Percentiles rank a stretch among this genome's conserved stretches.
Conservation (phyloP, 2,888 invertebrate genomes). For the Nycteola revayana region DNA sequence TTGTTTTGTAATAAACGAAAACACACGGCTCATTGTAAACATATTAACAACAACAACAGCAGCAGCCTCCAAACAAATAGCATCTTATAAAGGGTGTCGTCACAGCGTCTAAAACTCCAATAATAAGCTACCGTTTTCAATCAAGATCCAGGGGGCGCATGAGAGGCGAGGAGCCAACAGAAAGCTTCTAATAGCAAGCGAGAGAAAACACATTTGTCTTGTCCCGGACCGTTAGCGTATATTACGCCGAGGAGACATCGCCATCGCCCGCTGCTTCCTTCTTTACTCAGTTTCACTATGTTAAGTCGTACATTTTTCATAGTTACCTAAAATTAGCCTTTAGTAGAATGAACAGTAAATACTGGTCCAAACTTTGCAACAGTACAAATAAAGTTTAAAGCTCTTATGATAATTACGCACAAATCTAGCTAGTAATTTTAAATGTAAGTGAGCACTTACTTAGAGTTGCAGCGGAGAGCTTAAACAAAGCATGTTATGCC, state of each 20-base stretch:
- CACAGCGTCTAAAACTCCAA: conserved; percentile 44
- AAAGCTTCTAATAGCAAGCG: conserved; percentile 68
- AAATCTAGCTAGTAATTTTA: conserved; percentile 19
- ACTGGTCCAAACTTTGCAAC: conserved; percentile 10
- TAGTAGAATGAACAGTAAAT: conserved; percentile 12
- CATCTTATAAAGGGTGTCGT: conserved; percentile 30
- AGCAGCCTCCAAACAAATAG: conserved; percentile 19
- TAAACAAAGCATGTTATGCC: conserved; percentile 40
- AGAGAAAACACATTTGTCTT: conserved; percentile 82
- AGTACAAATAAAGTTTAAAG: conserved; percentile 22
- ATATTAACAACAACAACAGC: conserved; percentile 1
- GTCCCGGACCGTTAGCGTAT: conserved; percentile 79
- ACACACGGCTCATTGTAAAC: too few species aligned
- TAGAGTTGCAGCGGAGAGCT: conserved; percentile 27
- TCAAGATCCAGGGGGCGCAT: conserved; percentile 56
- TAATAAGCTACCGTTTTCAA: conserved; percentile 69
- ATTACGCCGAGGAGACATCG: conserved; percentile 70
- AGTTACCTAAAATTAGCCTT: conserved; percentile 45
- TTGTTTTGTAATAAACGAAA: too few species aligned
- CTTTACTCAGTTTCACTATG: conserved; percentile 57
- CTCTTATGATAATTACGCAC: conserved; percentile 23
- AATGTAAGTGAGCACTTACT: conserved; percentile 21
- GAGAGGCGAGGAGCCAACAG: conserved; percentile 43
- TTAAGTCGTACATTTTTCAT: conserved; percentile 49
- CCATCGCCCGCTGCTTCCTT: conserved; percentile 68